Conservation (phyloP, 2,113 vertebrate genomes). For the Microtus montanus region DNA sequence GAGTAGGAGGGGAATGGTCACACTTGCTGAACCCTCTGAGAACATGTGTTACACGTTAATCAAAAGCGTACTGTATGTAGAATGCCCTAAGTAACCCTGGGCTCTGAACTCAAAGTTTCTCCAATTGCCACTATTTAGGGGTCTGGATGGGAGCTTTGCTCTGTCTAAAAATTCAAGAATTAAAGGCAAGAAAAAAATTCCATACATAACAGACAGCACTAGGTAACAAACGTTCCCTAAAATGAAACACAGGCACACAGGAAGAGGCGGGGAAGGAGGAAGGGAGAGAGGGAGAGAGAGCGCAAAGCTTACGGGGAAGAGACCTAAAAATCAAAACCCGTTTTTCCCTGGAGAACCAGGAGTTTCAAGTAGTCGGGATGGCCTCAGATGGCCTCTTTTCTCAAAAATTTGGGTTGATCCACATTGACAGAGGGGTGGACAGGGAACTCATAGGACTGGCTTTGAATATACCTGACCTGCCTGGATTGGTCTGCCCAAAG, state of each 20-base stretch:
- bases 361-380: neutral
- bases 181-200: neutral
- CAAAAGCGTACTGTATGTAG: neutral
- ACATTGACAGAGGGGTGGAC: neutral
- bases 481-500: neutral
- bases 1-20: accelerated
- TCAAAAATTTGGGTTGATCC: neutral
- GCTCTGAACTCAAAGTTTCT: neutral
- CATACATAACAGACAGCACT: neutral
- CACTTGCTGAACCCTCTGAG: neutral
- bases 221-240: neutral
- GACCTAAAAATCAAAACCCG: neutral
- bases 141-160: neutral
- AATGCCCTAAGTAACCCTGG: neutral
- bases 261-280: neutral
- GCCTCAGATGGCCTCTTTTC: neutral
- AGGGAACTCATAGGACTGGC: too few relatives aligned
- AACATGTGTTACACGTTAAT: neutral
- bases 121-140: neutral
- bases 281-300: too few relatives aligned
- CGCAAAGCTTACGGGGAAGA: neutral
- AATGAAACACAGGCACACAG: neutral
- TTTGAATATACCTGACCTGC: neutral
- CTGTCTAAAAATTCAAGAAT: neutral
- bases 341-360: neutral